These are phyloP conservation scores for Anastrepha ludens DNA, from an alignment of 1,140 invertebrate species.

Conservation along the genomic window DNA sequence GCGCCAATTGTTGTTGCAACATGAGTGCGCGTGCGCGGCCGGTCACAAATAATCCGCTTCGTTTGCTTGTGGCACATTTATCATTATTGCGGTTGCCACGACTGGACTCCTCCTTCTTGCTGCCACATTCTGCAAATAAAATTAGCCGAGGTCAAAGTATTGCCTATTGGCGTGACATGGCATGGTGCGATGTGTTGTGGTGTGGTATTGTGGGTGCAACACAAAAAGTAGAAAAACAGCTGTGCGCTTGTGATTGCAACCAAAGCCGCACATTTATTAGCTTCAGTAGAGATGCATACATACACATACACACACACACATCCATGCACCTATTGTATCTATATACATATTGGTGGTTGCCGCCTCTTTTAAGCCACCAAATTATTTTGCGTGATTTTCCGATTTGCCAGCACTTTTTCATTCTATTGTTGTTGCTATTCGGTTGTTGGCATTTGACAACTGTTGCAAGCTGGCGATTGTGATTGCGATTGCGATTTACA, in stretches of 20 bases:
- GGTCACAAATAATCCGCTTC: background rate
- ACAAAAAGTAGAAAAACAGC: background rate
- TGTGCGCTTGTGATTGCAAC: background rate
- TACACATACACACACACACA: constrained; percentile 56
- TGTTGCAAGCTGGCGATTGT: constrained; percentile 55
- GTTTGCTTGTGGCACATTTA: constrained; percentile 19
- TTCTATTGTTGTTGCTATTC: constrained; percentile 20
- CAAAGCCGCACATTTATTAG: background rate
- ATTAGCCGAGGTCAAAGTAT: constrained; percentile 32
- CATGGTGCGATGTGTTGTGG: background rate
- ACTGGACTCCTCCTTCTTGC: constrained; percentile 27
- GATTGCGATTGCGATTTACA: constrained; percentile 59
- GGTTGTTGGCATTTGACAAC: constrained; percentile 45
- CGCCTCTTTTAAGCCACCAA: constrained; percentile 21
- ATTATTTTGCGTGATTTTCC: constrained; percentile 37
- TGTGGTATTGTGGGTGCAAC: constrained; percentile 1
- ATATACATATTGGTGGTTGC: constrained; percentile 57
- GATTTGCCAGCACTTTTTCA: constrained; percentile 7
- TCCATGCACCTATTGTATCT: too few relatives aligned
- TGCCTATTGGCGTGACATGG: background rate
- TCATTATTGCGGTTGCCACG: background rate
- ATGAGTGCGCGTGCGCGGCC: background rate
- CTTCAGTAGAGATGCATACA: too few relatives aligned
- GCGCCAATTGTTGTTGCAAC: background rate
- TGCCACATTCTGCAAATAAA: constrained; percentile 35